These are phyloP conservation scores for Bostrychus sinensis DNA, from an alignment of 2,113 vertebrate species.

Conservation along the genomic window DNA sequence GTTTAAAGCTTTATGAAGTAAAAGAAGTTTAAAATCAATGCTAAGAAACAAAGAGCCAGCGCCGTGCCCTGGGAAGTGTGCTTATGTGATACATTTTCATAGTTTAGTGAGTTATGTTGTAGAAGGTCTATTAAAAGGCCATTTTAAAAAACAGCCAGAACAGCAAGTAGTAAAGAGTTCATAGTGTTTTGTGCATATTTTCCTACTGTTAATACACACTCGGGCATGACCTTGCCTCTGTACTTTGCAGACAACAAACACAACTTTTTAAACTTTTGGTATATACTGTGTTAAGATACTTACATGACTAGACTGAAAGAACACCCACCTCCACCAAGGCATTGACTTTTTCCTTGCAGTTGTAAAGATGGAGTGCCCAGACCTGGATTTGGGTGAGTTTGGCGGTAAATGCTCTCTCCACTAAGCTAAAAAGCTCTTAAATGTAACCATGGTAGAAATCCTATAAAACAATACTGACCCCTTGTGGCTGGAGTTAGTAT, in stretches of 20 bases:
- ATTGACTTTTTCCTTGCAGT: too few relatives aligned
- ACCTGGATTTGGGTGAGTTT: too few relatives aligned
- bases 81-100: not conserved
- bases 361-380: too few relatives aligned
- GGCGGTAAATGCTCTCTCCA: too few relatives aligned
- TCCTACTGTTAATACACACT: not conserved
- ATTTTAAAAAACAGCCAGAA: not conserved
- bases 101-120: not conserved
- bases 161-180: slow-evolving; percentile 1
- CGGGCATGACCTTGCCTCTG: slow-evolving; percentile 4
- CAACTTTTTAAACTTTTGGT: too few relatives aligned
- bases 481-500: too few relatives aligned
- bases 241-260: not conserved
- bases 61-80: not conserved
- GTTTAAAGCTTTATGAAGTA: slow-evolving; percentile 8
- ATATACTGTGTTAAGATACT: too few relatives aligned
- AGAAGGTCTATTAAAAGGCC: not conserved
- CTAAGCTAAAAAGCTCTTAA: too few relatives aligned
- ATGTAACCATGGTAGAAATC: too few relatives aligned
- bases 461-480: too few relatives aligned
- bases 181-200: not conserved
- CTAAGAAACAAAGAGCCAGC: not conserved
- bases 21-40: slow-evolving; percentile 1
- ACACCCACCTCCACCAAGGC: too few relatives aligned
- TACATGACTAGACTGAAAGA: too few relatives aligned